phyloP scores from a whole-genome alignment of 2,797 vertebrate species.

The Pangasius mekongensis region DNA sequence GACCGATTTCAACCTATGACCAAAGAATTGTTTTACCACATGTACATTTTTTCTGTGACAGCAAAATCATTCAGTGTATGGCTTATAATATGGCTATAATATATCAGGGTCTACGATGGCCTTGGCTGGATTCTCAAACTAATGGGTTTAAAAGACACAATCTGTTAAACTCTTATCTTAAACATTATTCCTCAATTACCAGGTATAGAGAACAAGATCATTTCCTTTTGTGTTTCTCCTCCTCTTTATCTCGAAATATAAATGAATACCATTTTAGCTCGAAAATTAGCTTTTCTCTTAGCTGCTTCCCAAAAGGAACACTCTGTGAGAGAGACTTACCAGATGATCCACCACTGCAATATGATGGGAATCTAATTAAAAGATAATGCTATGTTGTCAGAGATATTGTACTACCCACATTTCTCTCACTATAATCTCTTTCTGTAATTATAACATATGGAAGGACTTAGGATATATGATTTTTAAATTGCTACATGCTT shows the following conservation, averaged over 20 bases:
- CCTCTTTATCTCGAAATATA: constrained; percentile 43
- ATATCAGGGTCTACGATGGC: constrained; percentile 1
- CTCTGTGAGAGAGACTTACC: constrained; percentile 60
- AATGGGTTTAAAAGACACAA: constrained; percentile 50
- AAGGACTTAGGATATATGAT: constrained; percentile 21
- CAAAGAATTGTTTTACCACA: not conserved
- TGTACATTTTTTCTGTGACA: not conserved
- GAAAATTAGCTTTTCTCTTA: constrained; percentile 46
- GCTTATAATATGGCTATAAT: constrained; percentile 1
- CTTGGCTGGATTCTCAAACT: constrained; percentile 13
- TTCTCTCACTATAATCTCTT: constrained; percentile 38
- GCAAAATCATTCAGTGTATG: not conserved
- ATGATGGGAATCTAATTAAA: constrained; percentile 81
- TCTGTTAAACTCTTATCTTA: constrained; percentile 46
- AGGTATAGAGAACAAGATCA: constrained; percentile 47
- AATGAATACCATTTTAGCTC: constrained; percentile 48
- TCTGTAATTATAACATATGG: constrained; percentile 50
- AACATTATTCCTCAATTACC: constrained; percentile 55
- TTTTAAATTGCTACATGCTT: constrained; percentile 33
- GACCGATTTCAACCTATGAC: not conserved
- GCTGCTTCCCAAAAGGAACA: not conserved
- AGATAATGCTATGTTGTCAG: constrained; percentile 78
- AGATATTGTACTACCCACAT: constrained; percentile 58
- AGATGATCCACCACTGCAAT: constrained; percentile 71
- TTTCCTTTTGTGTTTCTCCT: constrained; percentile 19